These are phyloP conservation scores for Lepidurus packardi DNA, from an alignment of 1,140 invertebrate genomes.

Conservation along the genomic window DNA sequence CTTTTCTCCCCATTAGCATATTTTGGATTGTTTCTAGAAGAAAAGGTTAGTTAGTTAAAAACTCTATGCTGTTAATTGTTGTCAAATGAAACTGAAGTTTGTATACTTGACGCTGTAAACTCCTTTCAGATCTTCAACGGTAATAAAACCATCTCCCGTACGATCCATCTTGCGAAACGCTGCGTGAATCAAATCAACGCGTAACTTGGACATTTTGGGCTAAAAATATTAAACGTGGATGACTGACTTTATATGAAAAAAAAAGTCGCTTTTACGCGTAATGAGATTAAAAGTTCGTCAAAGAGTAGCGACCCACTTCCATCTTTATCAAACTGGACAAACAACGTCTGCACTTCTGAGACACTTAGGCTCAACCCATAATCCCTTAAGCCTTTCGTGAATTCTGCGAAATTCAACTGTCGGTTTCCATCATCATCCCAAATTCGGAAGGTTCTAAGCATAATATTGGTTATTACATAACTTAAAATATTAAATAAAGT, in stretches of 20 bases:
- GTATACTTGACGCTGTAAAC: constrained; percentile 66
- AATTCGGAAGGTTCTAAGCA: constrained; percentile 34
- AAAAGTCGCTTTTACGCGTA: constrained; percentile 43
- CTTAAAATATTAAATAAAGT: background rate
- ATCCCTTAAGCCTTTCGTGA: constrained; percentile 45
- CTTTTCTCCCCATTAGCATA: constrained; percentile 49
- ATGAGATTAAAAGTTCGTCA: constrained; percentile 47
- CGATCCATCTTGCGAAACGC: constrained; percentile 86
- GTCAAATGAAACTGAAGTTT: no score
- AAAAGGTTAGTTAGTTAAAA: no score
- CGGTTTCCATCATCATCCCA: constrained; percentile 34
- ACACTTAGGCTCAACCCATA: constrained; percentile 43
- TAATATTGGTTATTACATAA: background rate
- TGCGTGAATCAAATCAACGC: constrained; percentile 67
- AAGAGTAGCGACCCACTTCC: constrained; percentile 45
- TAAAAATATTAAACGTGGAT: constrained; percentile 44
- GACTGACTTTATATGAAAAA: background rate
- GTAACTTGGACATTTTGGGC: constrained; percentile 75
- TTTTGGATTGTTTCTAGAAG: constrained; percentile 37
- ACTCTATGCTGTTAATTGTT: no score
- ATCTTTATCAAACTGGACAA: constrained; percentile 45
- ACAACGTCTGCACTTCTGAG: constrained; percentile 41
- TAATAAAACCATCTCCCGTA: constrained; percentile 76
- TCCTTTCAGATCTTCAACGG: constrained; percentile 72
- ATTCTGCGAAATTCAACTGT: constrained; percentile 44